Conservation (phyloP, 2,797 vertebrate genomes). For the Vultur gryphus region DNA sequence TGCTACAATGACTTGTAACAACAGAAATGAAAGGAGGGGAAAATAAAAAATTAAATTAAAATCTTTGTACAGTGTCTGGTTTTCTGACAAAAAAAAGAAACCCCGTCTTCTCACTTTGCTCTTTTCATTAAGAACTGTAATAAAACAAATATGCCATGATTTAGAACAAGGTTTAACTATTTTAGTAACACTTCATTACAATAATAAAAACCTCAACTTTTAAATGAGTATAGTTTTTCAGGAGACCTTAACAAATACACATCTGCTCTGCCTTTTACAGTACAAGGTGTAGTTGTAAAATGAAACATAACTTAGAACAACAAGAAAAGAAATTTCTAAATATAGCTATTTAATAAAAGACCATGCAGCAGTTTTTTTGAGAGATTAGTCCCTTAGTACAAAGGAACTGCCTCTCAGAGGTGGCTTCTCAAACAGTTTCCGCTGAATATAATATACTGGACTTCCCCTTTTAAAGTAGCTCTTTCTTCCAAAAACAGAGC, state of each 20-base stretch:
- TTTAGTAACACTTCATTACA: neutral
- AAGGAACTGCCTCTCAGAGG: conserved; percentile 25
- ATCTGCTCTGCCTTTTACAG: neutral
- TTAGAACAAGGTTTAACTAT: neutral
- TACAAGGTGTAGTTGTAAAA: neutral
- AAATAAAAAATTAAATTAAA: neutral
- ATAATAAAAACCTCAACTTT: neutral
- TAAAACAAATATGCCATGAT: neutral
- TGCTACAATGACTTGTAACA: neutral
- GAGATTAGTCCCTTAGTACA: neutral
- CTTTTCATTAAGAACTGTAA: neutral
- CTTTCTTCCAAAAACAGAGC: neutral
- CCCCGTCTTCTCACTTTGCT: neutral
- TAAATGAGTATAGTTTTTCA: neutral
- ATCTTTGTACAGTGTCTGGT: neutral
- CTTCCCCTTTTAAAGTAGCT: conserved; percentile 35
- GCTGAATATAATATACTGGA: neutral
- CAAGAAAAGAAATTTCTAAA: neutral
- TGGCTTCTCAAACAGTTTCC: conserved; percentile 35
- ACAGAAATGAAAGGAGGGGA: neutral
- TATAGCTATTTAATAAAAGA: neutral
- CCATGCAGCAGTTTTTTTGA: neutral
- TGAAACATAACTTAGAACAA: neutral
- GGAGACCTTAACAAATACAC: neutral
- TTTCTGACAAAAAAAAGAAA: neutral